Percentiles rank a stretch among this genome's conserved stretches.
Conservation (phyloP, 2,113 vertebrate genomes). For the Nannospalax galili region DNA sequence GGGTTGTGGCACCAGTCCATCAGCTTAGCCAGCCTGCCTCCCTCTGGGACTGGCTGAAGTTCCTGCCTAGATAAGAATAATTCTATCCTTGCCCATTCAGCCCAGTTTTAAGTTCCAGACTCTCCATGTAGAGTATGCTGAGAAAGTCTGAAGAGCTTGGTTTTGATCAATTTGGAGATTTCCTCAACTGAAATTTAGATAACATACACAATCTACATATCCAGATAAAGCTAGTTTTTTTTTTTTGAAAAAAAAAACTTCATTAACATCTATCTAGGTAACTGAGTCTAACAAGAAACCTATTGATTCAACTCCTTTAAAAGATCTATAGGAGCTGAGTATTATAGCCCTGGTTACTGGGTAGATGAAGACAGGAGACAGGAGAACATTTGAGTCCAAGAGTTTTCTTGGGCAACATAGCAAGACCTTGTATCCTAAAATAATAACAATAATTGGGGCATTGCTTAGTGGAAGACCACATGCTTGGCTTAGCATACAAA, state of each 20-base stretch:
- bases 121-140: neutral
- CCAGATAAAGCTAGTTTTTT: constrained; percentile 21
- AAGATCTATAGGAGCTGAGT: neutral
- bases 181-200: constrained; percentile 31
- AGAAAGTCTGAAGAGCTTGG: constrained; percentile 34
- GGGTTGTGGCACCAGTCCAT: neutral
- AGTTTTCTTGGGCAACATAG: neutral
- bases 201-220: constrained; percentile 17
- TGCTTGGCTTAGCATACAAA: neutral
- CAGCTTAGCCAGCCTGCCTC: neutral
- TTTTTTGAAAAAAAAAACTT: too few species aligned
- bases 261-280: constrained; percentile 34
- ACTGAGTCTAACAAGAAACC: constrained; percentile 38
- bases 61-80: neutral
- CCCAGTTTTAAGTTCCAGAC: neutral
- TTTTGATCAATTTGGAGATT: constrained; percentile 51
- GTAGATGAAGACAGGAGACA: neutral
- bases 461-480: neutral
- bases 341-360: neutral
- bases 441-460: neutral
- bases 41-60: neutral
- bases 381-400: neutral
- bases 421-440: neutral
- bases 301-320: constrained; percentile 10
- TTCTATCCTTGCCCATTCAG: neutral